Base-by-base conservation (phyloP, 1,140 invertebrate genomes). In the Drosophila pandora region DNA sequence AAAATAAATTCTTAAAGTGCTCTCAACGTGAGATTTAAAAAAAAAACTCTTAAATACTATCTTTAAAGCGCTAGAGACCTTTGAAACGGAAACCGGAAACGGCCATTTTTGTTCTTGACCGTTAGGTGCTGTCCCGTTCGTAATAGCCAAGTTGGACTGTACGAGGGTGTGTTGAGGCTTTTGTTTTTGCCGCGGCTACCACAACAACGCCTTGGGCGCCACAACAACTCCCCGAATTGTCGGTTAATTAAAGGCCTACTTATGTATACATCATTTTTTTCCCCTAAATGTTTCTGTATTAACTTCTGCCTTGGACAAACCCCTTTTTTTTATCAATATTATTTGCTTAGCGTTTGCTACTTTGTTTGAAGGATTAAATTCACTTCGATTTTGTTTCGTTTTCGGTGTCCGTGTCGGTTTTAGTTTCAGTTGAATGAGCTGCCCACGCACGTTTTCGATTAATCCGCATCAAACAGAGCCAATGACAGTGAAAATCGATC, bases 401-500 rank as follows among this genome's bases (percentile, higher is more conserved):
- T 69, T 55, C 55, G 49, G 63, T 63, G 63, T 64, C 39, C 28
- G 48, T 56, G 43, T 47, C 43, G 21, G 68, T 69, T 69, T 47
- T 69, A 67, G 63, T 67, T 73, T 64, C 49, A 53, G 54, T 56
- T 56, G 64, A 63, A 54, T 64, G 47, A 64, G 47, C 77, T 58
- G 61, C 72, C 60, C 72, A 76, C 72, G 72, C 72, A 76, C 71
- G 72, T 85, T 71, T 87, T 87, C 78, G 82, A 85, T 85, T 85
- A 87, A 87, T 78, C 68, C 50, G 63, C 67, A 59, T 74, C 67
- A 60, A 82, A 65, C 64, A 72, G 41, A 43, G 52, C 55, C 48
- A 72, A 73, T 76, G 64, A 77, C 73, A 80, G 60, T 85, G 62
- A 77, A 84, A 85, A 85, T 85, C 81, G 81, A 85, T 87, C 80